phyloP scores from a whole-genome alignment of 2,888 invertebrate species.

The Drosophila greeni region DNA sequence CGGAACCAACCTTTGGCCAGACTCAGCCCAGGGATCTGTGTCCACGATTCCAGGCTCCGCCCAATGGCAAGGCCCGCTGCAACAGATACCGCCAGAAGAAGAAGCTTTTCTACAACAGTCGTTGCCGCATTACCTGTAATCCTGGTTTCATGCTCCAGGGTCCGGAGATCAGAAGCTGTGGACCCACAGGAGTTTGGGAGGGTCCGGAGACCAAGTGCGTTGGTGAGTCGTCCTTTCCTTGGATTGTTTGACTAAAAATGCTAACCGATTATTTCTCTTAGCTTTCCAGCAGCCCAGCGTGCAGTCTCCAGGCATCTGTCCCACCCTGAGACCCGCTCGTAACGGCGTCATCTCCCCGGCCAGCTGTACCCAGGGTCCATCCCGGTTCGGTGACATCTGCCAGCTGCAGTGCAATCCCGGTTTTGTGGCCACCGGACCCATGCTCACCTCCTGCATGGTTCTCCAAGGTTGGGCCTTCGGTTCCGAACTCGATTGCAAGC shows the following conservation, averaged over 20 bases:
- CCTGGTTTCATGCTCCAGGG: slow-evolving; percentile 81
- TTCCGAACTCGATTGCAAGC: slow-evolving; percentile 72
- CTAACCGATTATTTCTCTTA: neutral
- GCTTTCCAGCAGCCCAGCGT: neutral
- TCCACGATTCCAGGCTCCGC: slow-evolving; percentile 69
- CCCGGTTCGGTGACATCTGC: slow-evolving; percentile 80
- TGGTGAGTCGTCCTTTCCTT: slow-evolving; percentile 79
- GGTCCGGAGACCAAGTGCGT: slow-evolving; percentile 80
- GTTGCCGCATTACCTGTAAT: slow-evolving; percentile 77
- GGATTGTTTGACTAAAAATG: rapidly evolving
- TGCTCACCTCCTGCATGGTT: slow-evolving; percentile 74
- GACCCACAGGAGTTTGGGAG: slow-evolving; percentile 80
- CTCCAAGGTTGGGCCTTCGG: slow-evolving; percentile 76
- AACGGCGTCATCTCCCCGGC: slow-evolving; percentile 81
- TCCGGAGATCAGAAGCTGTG: slow-evolving; percentile 80
- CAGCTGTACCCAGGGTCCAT: slow-evolving; percentile 80
- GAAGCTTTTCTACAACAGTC: slow-evolving; percentile 76
- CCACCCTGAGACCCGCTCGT: slow-evolving; percentile 79
- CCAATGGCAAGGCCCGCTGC: slow-evolving; percentile 76
- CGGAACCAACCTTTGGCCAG: neutral
- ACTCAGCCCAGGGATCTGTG: slow-evolving; percentile 71
- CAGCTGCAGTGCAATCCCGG: slow-evolving; percentile 80
- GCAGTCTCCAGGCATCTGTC: slow-evolving; percentile 78
- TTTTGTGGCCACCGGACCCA: slow-evolving; percentile 75
- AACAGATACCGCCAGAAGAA: slow-evolving; percentile 77